These are phyloP conservation scores for Rutpela maculata DNA, from an alignment of 2,888 invertebrate genomes.

Conservation along the genomic window DNA sequence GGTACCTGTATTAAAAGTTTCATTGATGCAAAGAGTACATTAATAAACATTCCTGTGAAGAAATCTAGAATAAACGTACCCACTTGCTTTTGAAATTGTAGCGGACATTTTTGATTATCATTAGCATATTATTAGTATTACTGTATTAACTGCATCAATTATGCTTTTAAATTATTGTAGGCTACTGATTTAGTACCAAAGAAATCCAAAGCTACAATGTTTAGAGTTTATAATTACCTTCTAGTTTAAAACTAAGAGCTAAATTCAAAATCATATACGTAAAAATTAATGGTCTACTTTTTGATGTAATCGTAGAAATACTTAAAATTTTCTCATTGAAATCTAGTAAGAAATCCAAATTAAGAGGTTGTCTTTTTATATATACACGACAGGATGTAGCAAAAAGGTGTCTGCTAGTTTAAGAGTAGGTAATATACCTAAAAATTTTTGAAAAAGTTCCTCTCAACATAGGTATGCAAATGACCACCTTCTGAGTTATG, in stretches of 20 bases:
- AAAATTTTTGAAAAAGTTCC: too few species aligned
- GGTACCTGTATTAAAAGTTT: slow-evolving; percentile 49
- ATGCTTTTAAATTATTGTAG: slow-evolving; percentile 39
- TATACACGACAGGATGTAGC: too few species aligned
- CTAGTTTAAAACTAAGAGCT: slow-evolving; percentile 35
- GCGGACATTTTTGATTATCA: background rate
- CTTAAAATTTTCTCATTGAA: slow-evolving; percentile 6
- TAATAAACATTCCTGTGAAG: slow-evolving; percentile 35
- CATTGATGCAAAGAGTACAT: slow-evolving; percentile 45
- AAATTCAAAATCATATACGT: slow-evolving; percentile 38
- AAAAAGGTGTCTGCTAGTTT: too few species aligned
- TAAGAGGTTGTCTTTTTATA: background rate
- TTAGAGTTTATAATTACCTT: slow-evolving; percentile 37
- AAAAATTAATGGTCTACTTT: slow-evolving; percentile 29
- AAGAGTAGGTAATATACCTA: too few species aligned
- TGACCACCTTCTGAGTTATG: too few species aligned
- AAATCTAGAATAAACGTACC: background rate
- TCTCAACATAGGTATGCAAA: too few species aligned
- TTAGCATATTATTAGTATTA: slow-evolving; percentile 8
- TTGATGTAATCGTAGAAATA: slow-evolving; percentile 13
- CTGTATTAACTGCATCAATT: slow-evolving; percentile 49
- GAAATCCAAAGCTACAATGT: slow-evolving; percentile 56
- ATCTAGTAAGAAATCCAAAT: background rate
- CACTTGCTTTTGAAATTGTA: slow-evolving; percentile 13
- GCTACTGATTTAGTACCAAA: slow-evolving; percentile 54